Conservation (phyloP, 1,140 invertebrate genomes). For the Cyclina sinensis region DNA sequence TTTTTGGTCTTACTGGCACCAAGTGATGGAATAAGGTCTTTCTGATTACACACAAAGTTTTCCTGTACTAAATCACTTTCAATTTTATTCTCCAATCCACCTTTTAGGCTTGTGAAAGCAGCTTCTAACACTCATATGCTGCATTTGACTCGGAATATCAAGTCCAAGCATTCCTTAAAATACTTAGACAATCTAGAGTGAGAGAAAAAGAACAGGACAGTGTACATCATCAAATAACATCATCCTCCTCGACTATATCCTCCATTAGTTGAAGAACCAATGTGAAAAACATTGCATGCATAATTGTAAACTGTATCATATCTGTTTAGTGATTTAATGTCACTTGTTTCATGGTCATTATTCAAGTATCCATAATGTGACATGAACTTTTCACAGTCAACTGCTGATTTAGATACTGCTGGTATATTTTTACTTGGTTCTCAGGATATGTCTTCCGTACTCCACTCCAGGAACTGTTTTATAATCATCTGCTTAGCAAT, state of each 20-base stretch:
- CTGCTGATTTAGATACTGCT: neutral
- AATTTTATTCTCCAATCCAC: neutral
- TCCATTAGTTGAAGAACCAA: neutral
- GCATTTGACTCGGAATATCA: neutral
- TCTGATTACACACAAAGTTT: slow-evolving; percentile 8
- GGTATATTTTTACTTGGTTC: neutral
- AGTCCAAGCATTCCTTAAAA: slow-evolving; percentile 30
- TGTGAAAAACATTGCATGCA: neutral
- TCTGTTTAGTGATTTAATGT: neutral
- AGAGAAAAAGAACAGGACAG: neutral
- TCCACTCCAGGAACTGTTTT: slow-evolving; percentile 17
- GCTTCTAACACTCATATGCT: slow-evolving; percentile 19
- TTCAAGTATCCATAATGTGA: too few relatives aligned
- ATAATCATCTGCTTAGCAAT: slow-evolving; percentile 13
- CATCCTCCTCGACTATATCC: neutral
- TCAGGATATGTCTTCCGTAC: neutral
- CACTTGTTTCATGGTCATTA: too few relatives aligned
- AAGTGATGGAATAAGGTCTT: slow-evolving; percentile 1
- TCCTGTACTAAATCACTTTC: slow-evolving; percentile 26
- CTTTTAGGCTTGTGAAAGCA: neutral
- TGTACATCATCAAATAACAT: too few relatives aligned
- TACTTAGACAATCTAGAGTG: slow-evolving; percentile 29
- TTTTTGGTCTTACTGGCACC: slow-evolving; percentile 16
- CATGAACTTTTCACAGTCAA: neutral
- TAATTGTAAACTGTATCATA: neutral